Conservation (phyloP, 2,797 vertebrate species). For the Otolemur crassicaudatus region DNA sequence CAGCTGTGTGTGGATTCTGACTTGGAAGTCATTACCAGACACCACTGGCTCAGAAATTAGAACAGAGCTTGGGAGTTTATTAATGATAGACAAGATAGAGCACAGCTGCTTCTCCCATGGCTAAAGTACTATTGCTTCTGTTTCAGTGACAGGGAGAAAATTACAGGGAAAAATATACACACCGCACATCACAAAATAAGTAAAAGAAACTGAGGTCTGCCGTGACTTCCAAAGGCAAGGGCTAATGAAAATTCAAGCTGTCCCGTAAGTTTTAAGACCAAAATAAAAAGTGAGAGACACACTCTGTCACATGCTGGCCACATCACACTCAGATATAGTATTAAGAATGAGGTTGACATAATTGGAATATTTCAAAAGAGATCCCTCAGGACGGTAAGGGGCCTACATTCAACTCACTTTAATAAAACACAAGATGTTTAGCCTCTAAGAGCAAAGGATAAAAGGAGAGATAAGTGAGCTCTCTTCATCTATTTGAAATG, state of each 20-base stretch:
- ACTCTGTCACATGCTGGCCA: accelerated
- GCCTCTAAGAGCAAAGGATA: not conserved
- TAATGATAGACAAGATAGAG: constrained; percentile 7
- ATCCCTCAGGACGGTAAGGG: not conserved
- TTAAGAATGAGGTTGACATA: not conserved
- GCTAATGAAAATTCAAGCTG: not conserved
- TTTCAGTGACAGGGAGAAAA: not conserved
- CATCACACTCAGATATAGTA: not conserved
- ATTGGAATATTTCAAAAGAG: not conserved
- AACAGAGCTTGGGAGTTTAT: constrained; percentile 27
- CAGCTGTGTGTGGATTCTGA: constrained; percentile 49
- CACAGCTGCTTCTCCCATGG: not conserved
- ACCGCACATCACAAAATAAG: not conserved
- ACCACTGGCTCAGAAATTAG: constrained; percentile 49
- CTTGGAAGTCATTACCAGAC: constrained; percentile 53
- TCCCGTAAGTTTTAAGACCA: not conserved
- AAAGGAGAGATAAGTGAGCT: not conserved
- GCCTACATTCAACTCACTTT: not conserved
- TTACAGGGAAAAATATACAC: not conserved
- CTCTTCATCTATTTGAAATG: not conserved
- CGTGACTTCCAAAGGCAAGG: not conserved
- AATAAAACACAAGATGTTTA: not conserved
- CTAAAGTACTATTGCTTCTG: not conserved
- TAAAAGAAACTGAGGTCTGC: not conserved
- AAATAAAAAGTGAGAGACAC: too few relatives aligned